These are phyloP conservation scores for Champsocephalus esox DNA, from an alignment of 2,797 vertebrate genomes.

Conservation along the genomic window DNA sequence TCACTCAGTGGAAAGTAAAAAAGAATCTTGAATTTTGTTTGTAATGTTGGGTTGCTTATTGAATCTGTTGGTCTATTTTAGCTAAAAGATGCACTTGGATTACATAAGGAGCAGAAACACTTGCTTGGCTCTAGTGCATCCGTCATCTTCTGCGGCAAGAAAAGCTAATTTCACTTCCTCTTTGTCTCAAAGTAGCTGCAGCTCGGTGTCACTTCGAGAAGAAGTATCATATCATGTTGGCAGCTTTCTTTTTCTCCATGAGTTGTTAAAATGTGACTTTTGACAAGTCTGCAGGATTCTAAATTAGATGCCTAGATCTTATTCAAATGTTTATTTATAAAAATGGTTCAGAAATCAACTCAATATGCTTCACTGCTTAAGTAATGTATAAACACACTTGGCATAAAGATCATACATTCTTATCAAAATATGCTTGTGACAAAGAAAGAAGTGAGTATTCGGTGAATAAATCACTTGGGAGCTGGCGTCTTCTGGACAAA, in stretches of 20 bases:
- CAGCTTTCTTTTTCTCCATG: neutral
- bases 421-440: neutral
- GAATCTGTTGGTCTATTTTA: neutral
- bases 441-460: neutral
- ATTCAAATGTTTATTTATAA: slow-evolving; percentile 5
- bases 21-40: no score
- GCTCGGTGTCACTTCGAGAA: slow-evolving; percentile 19
- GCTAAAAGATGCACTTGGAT: neutral
- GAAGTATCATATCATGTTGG: slow-evolving; percentile 2
- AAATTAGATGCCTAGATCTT: neutral
- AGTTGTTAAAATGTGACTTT: slow-evolving; percentile 21
- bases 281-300: neutral
- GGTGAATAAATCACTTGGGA: neutral
- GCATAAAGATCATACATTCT: neutral
- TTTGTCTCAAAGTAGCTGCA: slow-evolving; percentile 37
- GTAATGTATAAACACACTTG: neutral
- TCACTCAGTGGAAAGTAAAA: neutral
- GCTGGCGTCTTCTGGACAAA: neutral
- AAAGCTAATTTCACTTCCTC: slow-evolving; percentile 54
- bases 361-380: neutral
- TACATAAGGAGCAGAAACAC: slow-evolving; percentile 6
- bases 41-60: neutral
- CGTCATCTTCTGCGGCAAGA: slow-evolving; percentile 21
- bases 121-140: slow-evolving; percentile 12
- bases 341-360: slow-evolving; percentile 1